Conservation (phyloP, 2,797 vertebrate species). For the Vireo griseus region DNA sequence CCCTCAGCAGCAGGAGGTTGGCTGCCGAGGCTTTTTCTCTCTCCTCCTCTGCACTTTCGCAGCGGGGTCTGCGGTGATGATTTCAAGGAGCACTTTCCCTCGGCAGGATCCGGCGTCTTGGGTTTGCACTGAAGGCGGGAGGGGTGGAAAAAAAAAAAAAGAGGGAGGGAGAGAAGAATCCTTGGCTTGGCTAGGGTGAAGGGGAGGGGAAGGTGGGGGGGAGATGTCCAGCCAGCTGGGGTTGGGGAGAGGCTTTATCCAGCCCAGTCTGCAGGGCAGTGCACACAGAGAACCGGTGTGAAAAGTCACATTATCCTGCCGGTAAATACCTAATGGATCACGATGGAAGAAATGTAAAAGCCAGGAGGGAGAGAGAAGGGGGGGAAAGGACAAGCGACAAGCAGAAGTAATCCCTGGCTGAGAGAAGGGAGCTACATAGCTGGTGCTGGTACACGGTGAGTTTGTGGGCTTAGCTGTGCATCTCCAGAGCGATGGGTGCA, state of each 20-base stretch:
- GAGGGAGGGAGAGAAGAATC: conserved; percentile 42
- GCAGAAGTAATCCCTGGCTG: background rate
- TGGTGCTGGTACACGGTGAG: background rate
- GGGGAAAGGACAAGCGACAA: background rate
- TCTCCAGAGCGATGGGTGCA: background rate
- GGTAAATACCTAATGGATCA: conserved; percentile 68
- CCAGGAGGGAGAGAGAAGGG: background rate
- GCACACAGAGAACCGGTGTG: conserved; percentile 79
- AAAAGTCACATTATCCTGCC: conserved; percentile 80
- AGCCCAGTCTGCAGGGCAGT: conserved; percentile 73
- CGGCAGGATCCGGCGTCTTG: conserved; percentile 13
- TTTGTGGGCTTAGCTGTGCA: background rate
- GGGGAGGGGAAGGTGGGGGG: conserved; percentile 49
- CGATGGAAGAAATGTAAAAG: background rate
- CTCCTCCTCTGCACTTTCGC: conserved; percentile 6
- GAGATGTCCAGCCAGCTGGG: conserved; percentile 58
- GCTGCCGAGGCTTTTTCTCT: background rate
- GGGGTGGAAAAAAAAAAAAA: conserved; percentile 42
- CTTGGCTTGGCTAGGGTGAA: conserved; percentile 5
- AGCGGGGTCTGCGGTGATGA: background rate
- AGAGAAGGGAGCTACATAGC: background rate
- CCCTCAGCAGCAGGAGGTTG: background rate
- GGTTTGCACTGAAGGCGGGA: conserved; percentile 25
- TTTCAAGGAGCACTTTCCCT: conserved; percentile 42
- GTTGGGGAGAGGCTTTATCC: conserved; percentile 75